A percentile compares a stretch with the other conserved stretches of the same genome.
These are phyloP conservation scores for Hemiprocne comata DNA, from an alignment of 2,113 vertebrate species.

Conservation along the genomic window DNA sequence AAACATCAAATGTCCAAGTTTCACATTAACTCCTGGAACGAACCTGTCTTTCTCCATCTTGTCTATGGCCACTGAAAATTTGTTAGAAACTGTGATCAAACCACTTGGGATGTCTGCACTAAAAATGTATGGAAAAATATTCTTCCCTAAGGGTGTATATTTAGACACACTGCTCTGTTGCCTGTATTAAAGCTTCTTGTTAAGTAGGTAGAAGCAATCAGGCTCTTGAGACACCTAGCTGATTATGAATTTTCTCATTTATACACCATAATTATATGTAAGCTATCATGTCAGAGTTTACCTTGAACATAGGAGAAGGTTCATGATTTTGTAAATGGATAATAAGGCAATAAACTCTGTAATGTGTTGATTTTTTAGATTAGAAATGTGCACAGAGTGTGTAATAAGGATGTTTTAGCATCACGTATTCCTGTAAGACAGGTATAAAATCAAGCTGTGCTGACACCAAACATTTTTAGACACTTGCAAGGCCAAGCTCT, in stretches of 20 bases:
- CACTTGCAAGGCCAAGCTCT: conserved; percentile 25
- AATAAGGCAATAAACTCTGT: conserved; percentile 10
- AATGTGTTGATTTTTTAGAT: conserved; percentile 33
- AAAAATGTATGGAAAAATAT: neutral
- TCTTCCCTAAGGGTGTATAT: neutral
- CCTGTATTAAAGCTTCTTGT: neutral
- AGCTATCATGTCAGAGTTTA: conserved; percentile 24
- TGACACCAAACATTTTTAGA: conserved; percentile 26
- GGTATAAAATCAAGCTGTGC: conserved; percentile 6
- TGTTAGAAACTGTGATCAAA: neutral
- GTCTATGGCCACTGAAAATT: neutral
- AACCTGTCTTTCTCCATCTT: neutral
- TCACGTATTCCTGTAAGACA: neutral
- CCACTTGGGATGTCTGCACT: neutral
- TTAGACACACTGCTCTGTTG: neutral
- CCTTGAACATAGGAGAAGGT: conserved; percentile 33
- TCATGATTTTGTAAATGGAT: conserved; percentile 30
- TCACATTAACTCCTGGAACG: neutral
- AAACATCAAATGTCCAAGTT: neutral
- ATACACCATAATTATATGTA: conserved; percentile 23
- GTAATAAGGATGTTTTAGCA: neutral
- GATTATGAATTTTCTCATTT: conserved; percentile 43
- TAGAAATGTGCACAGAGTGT: neutral
- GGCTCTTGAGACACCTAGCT: neutral
- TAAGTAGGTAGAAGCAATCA: conserved; percentile 47